Conservation (phyloP, 2,113 vertebrate genomes). For the Benitochromis conjunctus region DNA sequence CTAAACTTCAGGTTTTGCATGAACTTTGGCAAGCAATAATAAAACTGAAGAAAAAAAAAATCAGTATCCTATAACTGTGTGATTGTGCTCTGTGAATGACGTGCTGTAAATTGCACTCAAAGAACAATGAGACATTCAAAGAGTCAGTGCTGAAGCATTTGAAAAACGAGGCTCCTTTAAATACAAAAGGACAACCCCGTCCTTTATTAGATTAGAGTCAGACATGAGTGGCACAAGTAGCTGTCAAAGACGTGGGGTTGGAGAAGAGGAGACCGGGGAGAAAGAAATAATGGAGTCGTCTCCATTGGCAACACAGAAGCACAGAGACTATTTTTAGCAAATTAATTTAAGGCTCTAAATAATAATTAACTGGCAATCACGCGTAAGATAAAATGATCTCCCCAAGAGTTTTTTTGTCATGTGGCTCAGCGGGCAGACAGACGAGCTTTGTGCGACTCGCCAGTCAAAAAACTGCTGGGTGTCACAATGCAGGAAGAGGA, state of each 20-base stretch:
- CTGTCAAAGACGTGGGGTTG: slow-evolving; percentile 7
- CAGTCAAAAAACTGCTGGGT: slow-evolving; percentile 39
- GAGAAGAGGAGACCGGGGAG: background rate
- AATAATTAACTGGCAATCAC: slow-evolving; percentile 84
- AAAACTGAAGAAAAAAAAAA: background rate
- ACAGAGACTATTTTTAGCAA: slow-evolving; percentile 77
- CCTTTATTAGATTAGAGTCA: slow-evolving; percentile 59
- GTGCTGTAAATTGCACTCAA: background rate
- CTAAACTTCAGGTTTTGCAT: background rate
- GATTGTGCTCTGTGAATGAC: background rate
- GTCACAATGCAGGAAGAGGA: slow-evolving; percentile 5
- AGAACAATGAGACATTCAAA: slow-evolving; percentile 2
- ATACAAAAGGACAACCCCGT: slow-evolving; percentile 24
- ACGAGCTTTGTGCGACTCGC: slow-evolving; percentile 50
- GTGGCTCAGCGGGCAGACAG: slow-evolving; percentile 41
- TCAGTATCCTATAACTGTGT: background rate
- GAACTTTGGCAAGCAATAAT: background rate
- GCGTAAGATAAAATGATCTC: slow-evolving; percentile 75
- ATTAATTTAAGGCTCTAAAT: slow-evolving; percentile 82
- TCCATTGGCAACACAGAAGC: slow-evolving; percentile 65
- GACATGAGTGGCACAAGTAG: slow-evolving; percentile 48
- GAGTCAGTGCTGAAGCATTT: background rate
- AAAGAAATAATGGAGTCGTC: slow-evolving; percentile 63
- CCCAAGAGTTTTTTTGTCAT: slow-evolving; percentile 57
- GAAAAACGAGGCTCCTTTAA: slow-evolving; percentile 15